Evolutionary conservation across 2,888 invertebrate genomes (phyloP).

Genomic region (Glyphotaelius pellucidus): DNA sequence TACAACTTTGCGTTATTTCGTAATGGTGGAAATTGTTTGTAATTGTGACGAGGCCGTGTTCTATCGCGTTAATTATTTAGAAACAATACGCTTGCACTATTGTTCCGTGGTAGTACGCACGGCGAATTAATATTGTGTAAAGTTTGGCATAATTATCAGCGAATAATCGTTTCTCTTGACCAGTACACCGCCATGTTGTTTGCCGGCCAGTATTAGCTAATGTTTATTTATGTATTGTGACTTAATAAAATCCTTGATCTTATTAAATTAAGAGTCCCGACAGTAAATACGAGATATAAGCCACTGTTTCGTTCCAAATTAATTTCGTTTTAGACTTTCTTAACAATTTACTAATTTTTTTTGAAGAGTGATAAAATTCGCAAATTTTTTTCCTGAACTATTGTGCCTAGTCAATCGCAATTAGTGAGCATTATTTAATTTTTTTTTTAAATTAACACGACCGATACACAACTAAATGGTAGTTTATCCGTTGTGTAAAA

Average conservation of each 20-base stretch:
- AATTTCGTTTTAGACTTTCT: background rate
- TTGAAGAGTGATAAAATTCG: too few species aligned
- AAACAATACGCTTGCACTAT: slow-evolving; percentile 11
- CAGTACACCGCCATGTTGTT: background rate
- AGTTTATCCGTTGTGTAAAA: too few species aligned
- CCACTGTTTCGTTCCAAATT: background rate
- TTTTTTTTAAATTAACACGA: too few species aligned
- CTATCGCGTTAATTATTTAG: slow-evolving; percentile 45
- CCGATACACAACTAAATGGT: too few species aligned
- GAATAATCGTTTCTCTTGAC: slow-evolving; percentile 1
- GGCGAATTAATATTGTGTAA: slow-evolving; percentile 15
- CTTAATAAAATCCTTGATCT: background rate
- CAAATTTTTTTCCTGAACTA: too few species aligned
- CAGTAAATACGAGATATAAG: background rate
- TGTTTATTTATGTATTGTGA: background rate
- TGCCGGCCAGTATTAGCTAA: background rate
- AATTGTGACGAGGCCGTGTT: slow-evolving; percentile 53
- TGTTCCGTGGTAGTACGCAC: slow-evolving; percentile 35
- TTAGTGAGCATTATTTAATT: too few species aligned
- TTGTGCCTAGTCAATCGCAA: too few species aligned
- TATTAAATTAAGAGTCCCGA: background rate
- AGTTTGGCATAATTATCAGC: background rate
- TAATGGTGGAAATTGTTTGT: background rate
- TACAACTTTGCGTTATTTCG: slow-evolving; percentile 2
- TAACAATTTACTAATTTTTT: too few species aligned